Evolutionary conservation across 1,140 invertebrate genomes (phyloP).

Genomic region (Drosophila mojavensis): DNA sequence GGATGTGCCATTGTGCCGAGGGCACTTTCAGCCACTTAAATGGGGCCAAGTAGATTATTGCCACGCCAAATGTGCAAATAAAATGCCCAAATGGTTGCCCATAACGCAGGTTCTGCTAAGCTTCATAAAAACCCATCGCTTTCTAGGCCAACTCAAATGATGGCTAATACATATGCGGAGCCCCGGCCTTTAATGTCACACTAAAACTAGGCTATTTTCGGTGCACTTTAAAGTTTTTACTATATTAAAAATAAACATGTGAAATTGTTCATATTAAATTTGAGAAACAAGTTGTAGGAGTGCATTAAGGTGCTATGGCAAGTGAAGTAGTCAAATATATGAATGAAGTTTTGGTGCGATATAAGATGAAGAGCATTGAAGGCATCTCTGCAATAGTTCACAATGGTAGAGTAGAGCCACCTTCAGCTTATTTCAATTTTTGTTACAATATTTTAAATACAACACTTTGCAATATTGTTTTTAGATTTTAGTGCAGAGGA

Average conservation of each 20-base stretch:
- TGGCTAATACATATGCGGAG: constrained; percentile 33
- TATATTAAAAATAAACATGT: constrained; percentile 17
- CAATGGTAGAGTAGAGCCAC: too few relatives aligned
- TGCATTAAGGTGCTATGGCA: too few relatives aligned
- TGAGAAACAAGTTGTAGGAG: too few relatives aligned
- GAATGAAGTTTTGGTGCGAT: background rate
- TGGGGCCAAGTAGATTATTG: constrained; percentile 69
- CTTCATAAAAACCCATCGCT: constrained; percentile 37
- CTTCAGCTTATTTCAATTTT: too few relatives aligned
- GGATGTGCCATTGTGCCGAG: constrained; percentile 42
- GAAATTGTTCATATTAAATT: background rate
- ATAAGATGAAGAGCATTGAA: background rate
- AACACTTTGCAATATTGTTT: constrained; percentile 20
- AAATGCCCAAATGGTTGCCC: constrained; percentile 56
- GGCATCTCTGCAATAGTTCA: too few relatives aligned
- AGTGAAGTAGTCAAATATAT: too few relatives aligned
- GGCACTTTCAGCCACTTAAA: constrained; percentile 72
- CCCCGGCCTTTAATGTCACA: constrained; percentile 40
- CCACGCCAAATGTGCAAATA: constrained; percentile 67
- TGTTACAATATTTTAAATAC: constrained; percentile 2
- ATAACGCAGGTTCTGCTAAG: constrained; percentile 29
- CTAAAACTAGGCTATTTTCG: constrained; percentile 40
- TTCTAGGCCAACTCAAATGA: constrained; percentile 23
- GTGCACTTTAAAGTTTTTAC: constrained; percentile 14
- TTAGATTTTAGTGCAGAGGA: constrained; percentile 18